These are phyloP conservation scores for Palloptera scutellata DNA, from an alignment of 2,888 invertebrate species.

Conservation along the genomic window DNA sequence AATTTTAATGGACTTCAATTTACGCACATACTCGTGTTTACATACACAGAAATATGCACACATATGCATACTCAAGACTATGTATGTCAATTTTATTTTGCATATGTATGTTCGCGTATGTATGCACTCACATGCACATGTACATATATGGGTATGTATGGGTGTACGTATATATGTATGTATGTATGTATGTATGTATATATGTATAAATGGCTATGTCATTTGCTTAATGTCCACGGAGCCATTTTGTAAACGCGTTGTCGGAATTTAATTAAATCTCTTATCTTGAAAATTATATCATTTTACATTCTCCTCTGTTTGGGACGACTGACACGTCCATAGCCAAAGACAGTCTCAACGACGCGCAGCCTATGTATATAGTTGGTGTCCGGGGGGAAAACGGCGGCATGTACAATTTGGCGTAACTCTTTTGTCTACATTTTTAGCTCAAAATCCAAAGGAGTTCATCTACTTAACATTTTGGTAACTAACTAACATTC, in stretches of 20 bases:
- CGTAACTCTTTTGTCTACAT: background rate
- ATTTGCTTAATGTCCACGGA: conserved; percentile 1
- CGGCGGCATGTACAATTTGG: background rate
- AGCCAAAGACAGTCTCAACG: background rate
- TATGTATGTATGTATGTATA: conserved; percentile 10
- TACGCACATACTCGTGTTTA: conserved; percentile 1
- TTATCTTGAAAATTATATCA: conserved; percentile 21
- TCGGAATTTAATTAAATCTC: conserved; percentile 29
- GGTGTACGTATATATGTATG: background rate
- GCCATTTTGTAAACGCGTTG: conserved; percentile 9
- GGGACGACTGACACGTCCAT: no score
- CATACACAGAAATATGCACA: background rate
- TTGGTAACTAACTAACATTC: background rate
- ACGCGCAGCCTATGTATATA: background rate
- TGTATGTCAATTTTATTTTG: background rate
- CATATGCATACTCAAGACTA: conserved; percentile 1
- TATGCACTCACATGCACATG: conserved; percentile 7
- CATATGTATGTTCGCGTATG: conserved; percentile 11
- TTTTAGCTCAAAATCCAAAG: background rate
- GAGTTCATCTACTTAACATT: conserved; percentile 3
- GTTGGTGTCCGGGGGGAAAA: background rate
- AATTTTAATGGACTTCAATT: conserved; percentile 20
- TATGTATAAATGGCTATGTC: background rate
- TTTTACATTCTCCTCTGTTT: conserved; percentile 7
- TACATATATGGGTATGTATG: conserved; percentile 1